Conservation (phyloP, 2,797 vertebrate genomes). For the Myotis vivesi region DNA sequence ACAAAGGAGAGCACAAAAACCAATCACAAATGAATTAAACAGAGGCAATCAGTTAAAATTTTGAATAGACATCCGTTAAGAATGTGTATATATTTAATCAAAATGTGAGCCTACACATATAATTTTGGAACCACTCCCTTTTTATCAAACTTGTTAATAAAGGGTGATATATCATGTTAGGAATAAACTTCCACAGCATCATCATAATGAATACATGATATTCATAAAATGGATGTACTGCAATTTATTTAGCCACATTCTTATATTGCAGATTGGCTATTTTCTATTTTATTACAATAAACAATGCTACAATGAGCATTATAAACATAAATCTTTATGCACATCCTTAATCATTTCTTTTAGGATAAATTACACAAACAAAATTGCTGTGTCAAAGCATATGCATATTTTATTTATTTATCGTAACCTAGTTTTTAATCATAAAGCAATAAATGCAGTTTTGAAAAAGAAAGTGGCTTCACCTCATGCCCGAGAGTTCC, state of each 20-base stretch:
- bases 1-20: not conserved
- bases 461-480: not conserved
- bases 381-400: conserved; percentile 67
- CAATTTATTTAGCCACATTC: conserved; percentile 52
- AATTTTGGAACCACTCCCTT: not conserved
- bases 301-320: conserved; percentile 58
- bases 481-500: too few relatives aligned
- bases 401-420: conserved; percentile 68
- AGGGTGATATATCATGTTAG: conserved; percentile 32
- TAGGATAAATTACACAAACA: conserved; percentile 66
- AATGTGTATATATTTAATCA: not conserved
- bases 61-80: not conserved
- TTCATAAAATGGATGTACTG: conserved; percentile 21
- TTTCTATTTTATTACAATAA: conserved; percentile 68
- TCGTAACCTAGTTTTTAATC: conserved; percentile 63
- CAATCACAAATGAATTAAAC: not conserved
- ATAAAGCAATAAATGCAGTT: conserved; percentile 49
- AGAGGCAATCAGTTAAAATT: not conserved
- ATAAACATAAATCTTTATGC: conserved; percentile 66
- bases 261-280: conserved; percentile 48
- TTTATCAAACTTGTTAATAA: conserved; percentile 4
- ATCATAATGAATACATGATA: conserved; percentile 35
- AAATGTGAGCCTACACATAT: not conserved
- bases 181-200: not conserved
- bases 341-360: conserved; percentile 71